Evolutionary conservation across 2,888 invertebrate species (phyloP), one percentile per base, ranked within the genome.

Genomic region (Tortricodes alternella): DNA sequence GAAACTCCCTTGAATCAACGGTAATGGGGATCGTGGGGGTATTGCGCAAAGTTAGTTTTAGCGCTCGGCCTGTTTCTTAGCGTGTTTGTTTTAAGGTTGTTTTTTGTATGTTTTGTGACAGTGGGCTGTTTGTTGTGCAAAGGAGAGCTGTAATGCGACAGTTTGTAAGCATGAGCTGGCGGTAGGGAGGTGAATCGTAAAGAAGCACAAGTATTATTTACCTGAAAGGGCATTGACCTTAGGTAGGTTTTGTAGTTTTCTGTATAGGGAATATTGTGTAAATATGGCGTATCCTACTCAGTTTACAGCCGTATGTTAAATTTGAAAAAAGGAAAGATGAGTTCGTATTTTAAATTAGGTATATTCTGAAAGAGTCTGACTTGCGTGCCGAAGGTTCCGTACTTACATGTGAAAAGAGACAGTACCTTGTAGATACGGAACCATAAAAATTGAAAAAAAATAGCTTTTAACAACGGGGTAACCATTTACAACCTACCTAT

Each of bases 81-180:
- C 6, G 21, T 4, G 8, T 6, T 11, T 2, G 53, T 18, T 18
- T 11, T 58, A 62, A 46, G 50, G 63, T 34, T 34, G 56, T 9
- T 24, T 53, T 59, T 64, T 15, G 53, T 32, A 34, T 56, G 51
- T 46, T 34, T 11, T 6, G n/a, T 7, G 15, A 11, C 29, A 15
- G 24, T 37, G 24, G 35, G 13, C 11, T 21, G 9, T 11, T 74
- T 77, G 80, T 83, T 81, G 75, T 76, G 80, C 77, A 71, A 77
- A 79, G 80, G 82, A 83, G 79, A 83, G 78, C 76, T 77, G 83
- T 89, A 89, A 89, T 89, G 85, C 85, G 89, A 88, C 88, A 88
- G 87, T 89, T 89, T 88, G 89, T 89, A 89, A 89, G 89, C 89
- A 89, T 89, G 89, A 89, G 88, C 84, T 83, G 59, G 43, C 59